Evolutionary conservation across 2,797 vertebrate genomes (phyloP).

Genomic region (Malurus leucopterus): DNA sequence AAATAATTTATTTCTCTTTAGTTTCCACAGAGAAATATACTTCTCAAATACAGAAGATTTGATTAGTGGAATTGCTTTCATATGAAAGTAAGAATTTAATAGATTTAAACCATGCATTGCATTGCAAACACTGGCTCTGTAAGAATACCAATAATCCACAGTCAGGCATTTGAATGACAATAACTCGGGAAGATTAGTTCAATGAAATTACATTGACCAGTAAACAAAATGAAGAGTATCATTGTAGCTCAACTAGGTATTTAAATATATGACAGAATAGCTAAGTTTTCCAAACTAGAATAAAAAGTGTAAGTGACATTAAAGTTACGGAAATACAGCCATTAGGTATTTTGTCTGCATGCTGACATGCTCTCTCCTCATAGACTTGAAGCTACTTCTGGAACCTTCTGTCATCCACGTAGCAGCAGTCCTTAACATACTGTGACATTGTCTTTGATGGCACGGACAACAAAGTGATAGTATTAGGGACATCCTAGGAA

Average conservation of each 20-base stretch:
- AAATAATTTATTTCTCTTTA: not conserved
- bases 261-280: not conserved
- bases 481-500: too few relatives aligned
- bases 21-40: not conserved
- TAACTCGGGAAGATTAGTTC: not conserved
- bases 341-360: not conserved
- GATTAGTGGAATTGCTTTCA: not conserved
- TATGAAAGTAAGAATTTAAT: not conserved
- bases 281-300: not conserved
- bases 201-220: not conserved
- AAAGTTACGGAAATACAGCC: not conserved
- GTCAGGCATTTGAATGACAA: not conserved
- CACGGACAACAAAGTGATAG: not conserved
- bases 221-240: not conserved
- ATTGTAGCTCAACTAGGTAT: not conserved
- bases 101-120: not conserved
- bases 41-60: not conserved
- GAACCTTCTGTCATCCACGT: not conserved
- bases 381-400: not conserved
- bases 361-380: not conserved
- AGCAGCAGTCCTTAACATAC: not conserved
- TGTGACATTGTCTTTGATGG: not conserved
- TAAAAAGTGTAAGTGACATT: not conserved
- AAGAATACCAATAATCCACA: not conserved
- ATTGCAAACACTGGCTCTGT: not conserved